Evolutionary conservation across 2,888 invertebrate species (phyloP), one percentile per base, ranked within the genome.

Genomic region (Pardosa pseudoannulata): DNA sequence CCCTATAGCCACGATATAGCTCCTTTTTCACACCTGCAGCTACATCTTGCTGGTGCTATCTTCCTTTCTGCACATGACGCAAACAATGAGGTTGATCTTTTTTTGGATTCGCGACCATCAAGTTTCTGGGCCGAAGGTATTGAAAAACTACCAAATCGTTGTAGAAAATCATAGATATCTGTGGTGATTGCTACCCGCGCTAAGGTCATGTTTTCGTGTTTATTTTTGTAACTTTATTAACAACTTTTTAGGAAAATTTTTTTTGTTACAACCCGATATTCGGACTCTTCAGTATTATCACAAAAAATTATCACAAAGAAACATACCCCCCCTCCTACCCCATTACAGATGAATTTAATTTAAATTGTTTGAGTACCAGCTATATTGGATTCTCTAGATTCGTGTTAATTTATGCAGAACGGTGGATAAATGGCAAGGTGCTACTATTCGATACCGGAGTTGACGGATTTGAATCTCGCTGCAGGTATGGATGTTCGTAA

Each of bases 101-200:
- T 67, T 32, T 32, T n/a, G n/a, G 32, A 32, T n/a, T 67, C 32
- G 67, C 19, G n/a, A 0, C 29, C 67, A 32, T 1, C 31, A 67
- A 13, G 19, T 29, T 31, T 67, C 67, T n/a, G 3, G 3, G 67
- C 32, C n/a, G n/a, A n/a, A n/a, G n/a, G n/a, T n/a, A n/a, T n/a
- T n/a, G n/a, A n/a, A n/a, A n/a, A n/a, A 5, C 27, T 2, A 3
- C 19, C 11, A 62, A 62, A 62, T 27, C 7, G 9, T 62, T 19
- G 9, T 27, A 62, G 56, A n/a, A 19, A 19, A 19, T n/a, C 23
- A 23, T 16, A 6, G 19, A 19, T 62, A 23, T 62, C 23, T 23
- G 11, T 31, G n/a, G 67, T n/a, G 31, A 67, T 31, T 67, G 31
- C 67, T 31, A 31, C n/a, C 67, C 6, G 67, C 41, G 16, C 41